Percentiles rank a stretch among this genome's conserved stretches.
Conservation (phyloP, 2,888 invertebrate species). For the Zhengitettix transpicula region DNA sequence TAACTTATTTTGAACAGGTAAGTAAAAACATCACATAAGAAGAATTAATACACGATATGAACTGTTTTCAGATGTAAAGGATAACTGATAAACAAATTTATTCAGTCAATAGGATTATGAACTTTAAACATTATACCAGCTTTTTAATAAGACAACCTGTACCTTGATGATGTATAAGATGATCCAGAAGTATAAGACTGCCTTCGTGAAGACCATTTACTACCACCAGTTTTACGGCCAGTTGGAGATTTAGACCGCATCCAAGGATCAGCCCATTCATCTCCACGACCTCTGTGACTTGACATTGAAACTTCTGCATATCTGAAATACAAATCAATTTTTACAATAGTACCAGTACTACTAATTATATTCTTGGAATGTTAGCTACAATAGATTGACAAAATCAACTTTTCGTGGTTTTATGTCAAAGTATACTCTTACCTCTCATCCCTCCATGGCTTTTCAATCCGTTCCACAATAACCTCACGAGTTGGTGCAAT, state of each 20-base stretch:
- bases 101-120: too few species aligned
- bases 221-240: constrained; percentile 34
- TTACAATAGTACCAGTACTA: neutral
- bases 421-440: neutral
- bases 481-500: constrained; percentile 40
- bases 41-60: too few species aligned
- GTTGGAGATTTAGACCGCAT: constrained; percentile 56
- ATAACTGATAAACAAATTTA: too few species aligned
- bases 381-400: neutral
- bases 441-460: constrained; percentile 22
- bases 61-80: too few species aligned
- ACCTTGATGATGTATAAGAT: constrained; percentile 43
- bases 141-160: too few species aligned
- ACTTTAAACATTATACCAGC: too few species aligned
- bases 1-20: too few species aligned
- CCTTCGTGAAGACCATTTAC: constrained; percentile 23
- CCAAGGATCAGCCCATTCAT: constrained; percentile 96
- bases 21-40: too few species aligned
- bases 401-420: neutral
- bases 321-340: constrained; percentile 1
- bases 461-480: constrained; percentile 51
- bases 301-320: constrained; percentile 8
- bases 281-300: constrained; percentile 33
- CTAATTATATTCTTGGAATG: neutral
- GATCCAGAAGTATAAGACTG: constrained; percentile 59